These are phyloP conservation scores for Dyspetes luteomarginatus DNA, from an alignment of 2,888 invertebrate species.

Conservation along the genomic window DNA sequence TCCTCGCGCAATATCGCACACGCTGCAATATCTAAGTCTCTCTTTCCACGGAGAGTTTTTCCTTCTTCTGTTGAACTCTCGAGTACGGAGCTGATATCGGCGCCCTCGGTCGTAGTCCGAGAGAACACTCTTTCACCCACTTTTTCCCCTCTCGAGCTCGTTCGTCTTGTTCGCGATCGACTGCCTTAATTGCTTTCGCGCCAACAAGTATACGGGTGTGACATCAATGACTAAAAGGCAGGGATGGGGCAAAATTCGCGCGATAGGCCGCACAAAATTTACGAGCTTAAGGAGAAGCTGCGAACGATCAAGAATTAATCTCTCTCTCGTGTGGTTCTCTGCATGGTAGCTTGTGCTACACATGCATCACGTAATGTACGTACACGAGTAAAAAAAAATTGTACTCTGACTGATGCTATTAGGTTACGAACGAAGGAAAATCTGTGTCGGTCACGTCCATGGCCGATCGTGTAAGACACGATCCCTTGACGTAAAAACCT, in stretches of 20 bases:
- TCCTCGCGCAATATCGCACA: constrained; percentile 20
- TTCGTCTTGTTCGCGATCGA: constrained; percentile 57
- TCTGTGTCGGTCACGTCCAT: neutral
- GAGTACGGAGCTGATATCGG: constrained; percentile 18
- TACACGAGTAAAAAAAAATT: neutral
- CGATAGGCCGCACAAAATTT: constrained; percentile 53
- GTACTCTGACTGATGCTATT: neutral
- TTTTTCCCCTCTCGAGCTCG: neutral
- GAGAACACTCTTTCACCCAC: constrained; percentile 15
- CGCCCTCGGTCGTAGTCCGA: constrained; percentile 3
- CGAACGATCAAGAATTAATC: constrained; percentile 39
- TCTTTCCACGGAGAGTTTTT: constrained; percentile 7
- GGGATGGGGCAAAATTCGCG: neutral
- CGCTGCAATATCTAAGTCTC: constrained; percentile 15
- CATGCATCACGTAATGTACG: neutral
- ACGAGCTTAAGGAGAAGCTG: constrained; percentile 43
- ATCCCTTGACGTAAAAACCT: neutral
- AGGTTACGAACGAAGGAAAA: neutral
- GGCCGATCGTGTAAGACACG: neutral
- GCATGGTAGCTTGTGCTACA: neutral
- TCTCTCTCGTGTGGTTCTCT: constrained; percentile 41
- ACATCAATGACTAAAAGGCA: neutral
- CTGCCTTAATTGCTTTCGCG: constrained; percentile 60
- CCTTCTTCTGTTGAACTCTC: neutral
- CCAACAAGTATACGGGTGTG: constrained; percentile 51